Base-by-base conservation (phyloP, 92 coral and sea anemone species). In the Actinernus sp. region DNA sequence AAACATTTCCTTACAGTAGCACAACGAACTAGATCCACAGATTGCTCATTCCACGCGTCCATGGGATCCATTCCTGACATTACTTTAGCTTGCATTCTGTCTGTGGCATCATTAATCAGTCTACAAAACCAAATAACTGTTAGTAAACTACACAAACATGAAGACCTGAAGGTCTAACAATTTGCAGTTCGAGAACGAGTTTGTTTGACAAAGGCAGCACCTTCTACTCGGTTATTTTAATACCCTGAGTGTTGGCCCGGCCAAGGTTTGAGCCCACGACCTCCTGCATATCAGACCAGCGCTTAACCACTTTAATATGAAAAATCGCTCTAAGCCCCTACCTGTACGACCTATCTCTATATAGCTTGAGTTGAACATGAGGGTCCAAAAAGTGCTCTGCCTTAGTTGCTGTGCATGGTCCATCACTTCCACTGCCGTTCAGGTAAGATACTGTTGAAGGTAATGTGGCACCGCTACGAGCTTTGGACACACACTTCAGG, bases 1-100 rank as follows among this genome's bases (percentile, higher is more conserved):
- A n/a, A n/a, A n/a, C n/a, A n/a, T n/a, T n/a, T n/a, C n/a, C 70
- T 46, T 85, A 94, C 98, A 82, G 79, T 55, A 7, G 98, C 98
- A 55, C 94, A 85, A 28, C 76, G 89, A 7, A 90, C 37, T 11
- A 94, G 73, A 44, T 94, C 97, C 2, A 74, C 81, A 2, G 97
- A 94, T 16, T 71, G 45, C 21, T 65, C 76, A 76, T 94, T 94
- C 97, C 92, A 80, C 29, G 97, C 92, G 18, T 74, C 94, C 37
- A 69, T 66, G 14, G 86, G 44, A 47, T 85, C 90, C 88, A 84
- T 68, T 59, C 94, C 97, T 21, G 74, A 75, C 32, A 74, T 59
- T 32, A 73, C 74, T 64, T 81, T 91, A 19, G 49, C 48, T 49
- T 94, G 87, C 32, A 94, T 27, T 49, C 57, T 84, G 31, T 73